Base-by-base conservation (phyloP, 1,140 invertebrate species). In the Scylla paramamosain region DNA sequence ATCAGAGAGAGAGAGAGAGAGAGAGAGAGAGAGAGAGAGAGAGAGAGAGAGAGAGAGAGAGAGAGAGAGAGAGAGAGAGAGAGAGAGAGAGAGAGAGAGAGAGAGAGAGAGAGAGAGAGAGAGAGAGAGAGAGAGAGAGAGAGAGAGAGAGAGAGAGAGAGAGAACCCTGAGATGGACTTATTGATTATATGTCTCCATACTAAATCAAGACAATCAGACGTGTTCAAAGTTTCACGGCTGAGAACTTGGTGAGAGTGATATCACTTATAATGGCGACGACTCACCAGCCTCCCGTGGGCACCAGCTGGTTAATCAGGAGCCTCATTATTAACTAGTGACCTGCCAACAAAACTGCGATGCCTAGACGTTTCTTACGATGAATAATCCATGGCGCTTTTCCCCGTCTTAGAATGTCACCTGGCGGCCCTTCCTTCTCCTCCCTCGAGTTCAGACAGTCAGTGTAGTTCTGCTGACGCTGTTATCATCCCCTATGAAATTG, bases 321-420 rank as follows among this genome's bases (percentile, higher is more conserved):
- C n/a, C 83, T 93, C 28, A 31, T 93, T 87, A 93, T 93, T 93
- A 93, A 93, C 86, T 87, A 83, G 59, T 32, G 92, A 84, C 12
- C 92, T 59, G 92, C 82, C 92, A 93, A 87, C 92, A 93, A 93
- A 93, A 93, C 83, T 93, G 83, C 92, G 92, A 87, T n/a, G 39
- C 82, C 83, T 20, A 93, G 92, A 93, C 92, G 92, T 93, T 93
- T 93, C 92, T 93, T 93, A 86, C 3, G 12, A 93, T 93, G 92
- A 93, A 93, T 87, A 46, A 59, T 4, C 28, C 12, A 93, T 7
- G 92, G 20, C 39, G 1, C 28, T 77, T 77, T 20, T 77, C 67
- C 67, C 20, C 67, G 67, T 20, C 20, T 77, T n/a, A 77, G 83
- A 87, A 93, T 87, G 92, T 87, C 83, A 87, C 0, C 52, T 59